Conservation (phyloP, 2,797 vertebrate species). For the Acrossocheilus wenchowensis region DNA sequence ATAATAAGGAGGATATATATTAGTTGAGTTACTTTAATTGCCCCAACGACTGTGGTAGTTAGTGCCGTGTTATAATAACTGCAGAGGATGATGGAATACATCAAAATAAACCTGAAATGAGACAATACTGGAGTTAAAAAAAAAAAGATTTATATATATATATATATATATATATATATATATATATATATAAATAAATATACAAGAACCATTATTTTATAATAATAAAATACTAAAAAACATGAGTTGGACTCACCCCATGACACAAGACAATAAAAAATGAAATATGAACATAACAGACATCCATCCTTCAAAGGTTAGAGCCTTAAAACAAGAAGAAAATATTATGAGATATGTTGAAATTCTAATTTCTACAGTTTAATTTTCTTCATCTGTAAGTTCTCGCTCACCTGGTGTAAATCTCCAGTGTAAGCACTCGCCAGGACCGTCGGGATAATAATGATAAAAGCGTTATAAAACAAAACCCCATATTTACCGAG, state of each 20-base stretch:
- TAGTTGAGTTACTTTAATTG: constrained; percentile 82
- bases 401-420: constrained; percentile 79
- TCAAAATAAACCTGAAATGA: constrained; percentile 86
- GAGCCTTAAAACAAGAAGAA: constrained; percentile 73
- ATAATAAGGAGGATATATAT: background rate
- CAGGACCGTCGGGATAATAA: constrained; percentile 85
- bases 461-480: constrained; percentile 91
- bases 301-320: constrained; percentile 85
- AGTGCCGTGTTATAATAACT: constrained; percentile 93
- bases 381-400: background rate
- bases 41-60: constrained; percentile 89
- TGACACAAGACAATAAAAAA: constrained; percentile 89
- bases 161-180: no score
- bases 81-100: constrained; percentile 91
- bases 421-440: constrained; percentile 86
- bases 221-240: background rate
- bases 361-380: background rate
- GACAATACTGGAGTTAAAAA: background rate
- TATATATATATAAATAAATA: no score
- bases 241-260: constrained; percentile 84
- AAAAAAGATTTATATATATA: no score
- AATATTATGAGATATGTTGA: background rate
- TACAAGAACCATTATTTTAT: no score
- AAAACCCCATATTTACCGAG: constrained; percentile 91
- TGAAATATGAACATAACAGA: constrained; percentile 81